Base-by-base conservation (phyloP, 2,797 vertebrate genomes). In the Platyrinchus mystaceus region DNA sequence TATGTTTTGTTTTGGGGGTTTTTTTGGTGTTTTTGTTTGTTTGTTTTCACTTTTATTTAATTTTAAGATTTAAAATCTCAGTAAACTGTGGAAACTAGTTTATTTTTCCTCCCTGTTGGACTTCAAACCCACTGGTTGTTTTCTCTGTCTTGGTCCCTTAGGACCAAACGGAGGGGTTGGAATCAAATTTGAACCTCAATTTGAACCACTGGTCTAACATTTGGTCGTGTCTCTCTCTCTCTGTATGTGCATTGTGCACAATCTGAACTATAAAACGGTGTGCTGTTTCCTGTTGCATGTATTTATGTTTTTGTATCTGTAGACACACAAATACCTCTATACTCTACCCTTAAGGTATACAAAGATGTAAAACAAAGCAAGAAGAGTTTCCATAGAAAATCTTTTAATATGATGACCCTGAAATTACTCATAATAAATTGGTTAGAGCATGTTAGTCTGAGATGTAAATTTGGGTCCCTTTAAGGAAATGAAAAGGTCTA, bases 201-300 rank as follows among this genome's bases (percentile, higher is more conserved):
- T n/a, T n/a, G n/a, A n/a, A 3, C 26, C 46, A 28, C n/a, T 18
- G 3, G 2, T 43, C 49, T n/a, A 49, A 24, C 6, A 49, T 73
- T 64, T 30, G n/a, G 5, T 27, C 4, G 1, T n/a, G 4, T 53
- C 28, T 63, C 7, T 44, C 10, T 58, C 56, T 26, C n/a, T 24
- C 19, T 66, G 2, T 36, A 0, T n/a, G 12, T 1, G 1, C 16
- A 75, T 18, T 52, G 22, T 0, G 1, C 17, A n/a, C 8, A 84
- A 7, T 34, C 24, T 5, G 6, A 81, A 19, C 20, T 37, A 56
- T 6, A 53, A 79, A 74, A 32, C 14, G 9, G 2, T 20, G 19
- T 1, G 1, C 7, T 89, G 16, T 41, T 86, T 73, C 27, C n/a
- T 71, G 41, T n/a, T 68, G 6, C 12, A 13, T 56, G 7, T 34